Evolutionary conservation across 2,888 invertebrate species (phyloP), one percentile per base, ranked within the genome.

Genomic region (Proisotoma minuta): DNA sequence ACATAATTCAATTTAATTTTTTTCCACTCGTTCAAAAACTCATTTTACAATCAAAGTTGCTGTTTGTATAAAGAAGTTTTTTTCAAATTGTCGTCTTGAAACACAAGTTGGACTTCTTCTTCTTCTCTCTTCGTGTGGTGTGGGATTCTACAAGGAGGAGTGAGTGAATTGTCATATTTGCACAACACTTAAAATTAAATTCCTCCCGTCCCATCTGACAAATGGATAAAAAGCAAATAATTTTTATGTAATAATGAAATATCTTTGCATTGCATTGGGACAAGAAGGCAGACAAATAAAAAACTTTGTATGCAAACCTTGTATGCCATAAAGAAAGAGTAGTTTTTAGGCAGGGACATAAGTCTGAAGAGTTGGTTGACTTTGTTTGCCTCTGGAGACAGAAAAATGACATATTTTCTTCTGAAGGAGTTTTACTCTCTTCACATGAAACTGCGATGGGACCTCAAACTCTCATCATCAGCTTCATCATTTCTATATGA

Each of bases 241-340:
- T 34, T 54, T 54, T 54, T 54, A 54, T 54, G 53, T 54, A 54
- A 54, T 54, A 54, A 22, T 8, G 39, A 54, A 54, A 54, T 54
- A 54, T 54, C 53, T 43, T 43, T 43, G 43, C 43, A n/a, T 43
- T 43, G 18, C 43, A 15, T 43, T 43, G 4, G 5, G 43, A 43
- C 15, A 34, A 34, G 8, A 15, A 8, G 15, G 34, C 34, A 34
- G 34, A 34, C 34, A 34, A 43, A n/a, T n/a, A n/a, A n/a, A n/a
- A 43, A 43, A 43, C 20, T 43, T 4, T n/a, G 43, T 43, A 43
- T 43, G 43, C 43, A 43, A 43, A 43, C 43, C 43, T 43, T 12
- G 18, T 20, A 43, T 18, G 18, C 43, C 43, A 43, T 43, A 43
- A n/a, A 12, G 43, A 43, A n/a, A n/a, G 20, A 43, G 43, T 20